A percentile compares a stretch with the other conserved stretches of the same genome.
phyloP scores from a whole-genome alignment of 2,888 invertebrate genomes.

The Seira ritae region DNA sequence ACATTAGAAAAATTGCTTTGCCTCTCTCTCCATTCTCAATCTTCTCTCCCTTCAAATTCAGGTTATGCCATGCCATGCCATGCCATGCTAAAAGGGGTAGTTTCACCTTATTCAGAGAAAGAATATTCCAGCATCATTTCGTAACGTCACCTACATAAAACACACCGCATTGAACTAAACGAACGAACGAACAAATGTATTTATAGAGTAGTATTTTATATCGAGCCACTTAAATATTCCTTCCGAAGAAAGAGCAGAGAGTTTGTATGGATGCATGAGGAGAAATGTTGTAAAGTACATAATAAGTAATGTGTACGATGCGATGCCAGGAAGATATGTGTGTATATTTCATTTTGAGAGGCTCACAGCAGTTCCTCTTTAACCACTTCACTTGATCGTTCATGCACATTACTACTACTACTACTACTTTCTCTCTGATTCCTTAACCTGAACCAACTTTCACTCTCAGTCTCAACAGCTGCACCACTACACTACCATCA shows the following conservation, averaged over 20 bases:
- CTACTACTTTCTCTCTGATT: neutral
- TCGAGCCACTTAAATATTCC: neutral
- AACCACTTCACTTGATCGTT: slow-evolving; percentile 15
- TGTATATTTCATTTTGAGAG: slow-evolving; percentile 7
- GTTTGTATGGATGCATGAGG: neutral
- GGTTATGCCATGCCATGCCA: neutral
- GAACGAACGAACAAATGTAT: neutral
- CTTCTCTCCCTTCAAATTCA: slow-evolving; percentile 29
- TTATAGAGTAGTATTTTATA: neutral
- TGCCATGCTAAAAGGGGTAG: neutral
- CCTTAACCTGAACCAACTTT: neutral
- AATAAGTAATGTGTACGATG: neutral
- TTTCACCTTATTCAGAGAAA: neutral
- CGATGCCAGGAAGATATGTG: neutral
- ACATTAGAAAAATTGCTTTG: slow-evolving; percentile 72
- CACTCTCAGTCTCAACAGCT: neutral
- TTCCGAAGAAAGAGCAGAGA: neutral
- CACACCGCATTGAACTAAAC: neutral
- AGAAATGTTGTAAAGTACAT: too few relatives aligned
- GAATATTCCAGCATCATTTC: slow-evolving; percentile 5
- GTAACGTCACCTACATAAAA: slow-evolving; percentile 3
- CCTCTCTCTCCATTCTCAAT: slow-evolving; percentile 40
- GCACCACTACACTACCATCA: neutral
- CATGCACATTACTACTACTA: neutral
- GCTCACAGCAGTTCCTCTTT: slow-evolving; percentile 19